Conservation (phyloP, 2,888 invertebrate genomes). For the Lasiommata megera region DNA sequence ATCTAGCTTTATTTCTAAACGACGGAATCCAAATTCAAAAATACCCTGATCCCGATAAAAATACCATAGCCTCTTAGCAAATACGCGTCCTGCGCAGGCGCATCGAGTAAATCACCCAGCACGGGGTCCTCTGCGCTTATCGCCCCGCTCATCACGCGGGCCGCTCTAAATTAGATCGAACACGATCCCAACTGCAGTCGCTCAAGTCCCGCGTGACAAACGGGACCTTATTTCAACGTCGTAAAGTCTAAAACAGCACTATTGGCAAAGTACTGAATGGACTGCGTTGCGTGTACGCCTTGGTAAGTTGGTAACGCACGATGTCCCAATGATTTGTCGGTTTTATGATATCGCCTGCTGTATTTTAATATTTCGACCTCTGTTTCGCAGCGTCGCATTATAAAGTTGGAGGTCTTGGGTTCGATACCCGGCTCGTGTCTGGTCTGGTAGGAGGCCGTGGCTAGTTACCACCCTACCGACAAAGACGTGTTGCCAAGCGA, state of each 20-base stretch:
- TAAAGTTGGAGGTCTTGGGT: too few species aligned
- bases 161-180: slow-evolving; percentile 64
- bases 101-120: slow-evolving; percentile 66
- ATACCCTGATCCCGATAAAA: slow-evolving; percentile 19
- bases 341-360: slow-evolving; percentile 46
- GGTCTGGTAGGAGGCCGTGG: too few species aligned
- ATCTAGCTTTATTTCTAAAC: too few species aligned
- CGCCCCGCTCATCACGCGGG: slow-evolving; percentile 50
- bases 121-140: slow-evolving; percentile 51
- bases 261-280: neutral
- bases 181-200: slow-evolving; percentile 34
- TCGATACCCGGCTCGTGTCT: too few species aligned
- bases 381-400: too few species aligned
- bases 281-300: neutral
- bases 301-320: slow-evolving; percentile 30
- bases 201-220: neutral
- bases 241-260: neutral
- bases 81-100: slow-evolving; percentile 33
- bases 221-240: neutral
- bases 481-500: too few species aligned
- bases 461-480: too few species aligned
- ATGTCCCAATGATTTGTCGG: slow-evolving; percentile 53
- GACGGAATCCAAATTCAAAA: neutral
- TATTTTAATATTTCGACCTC: slow-evolving; percentile 30
- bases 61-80: slow-evolving; percentile 27